Conservation (phyloP, 2,888 invertebrate genomes). For the Chloromyia formosa region DNA sequence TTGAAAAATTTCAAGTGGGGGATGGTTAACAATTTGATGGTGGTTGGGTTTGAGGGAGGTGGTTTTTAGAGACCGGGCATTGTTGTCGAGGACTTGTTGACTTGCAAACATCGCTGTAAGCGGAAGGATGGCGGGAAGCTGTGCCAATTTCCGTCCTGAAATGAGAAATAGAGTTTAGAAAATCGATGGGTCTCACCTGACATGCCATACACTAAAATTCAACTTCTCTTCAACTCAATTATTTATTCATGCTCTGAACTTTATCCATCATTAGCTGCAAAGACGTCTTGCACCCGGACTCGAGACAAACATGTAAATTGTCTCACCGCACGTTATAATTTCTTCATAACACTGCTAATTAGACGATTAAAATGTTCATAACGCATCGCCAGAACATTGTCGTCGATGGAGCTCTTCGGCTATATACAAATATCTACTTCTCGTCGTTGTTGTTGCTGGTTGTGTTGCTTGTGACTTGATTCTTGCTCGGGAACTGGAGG, state of each 20-base stretch:
- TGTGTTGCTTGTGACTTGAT: background rate
- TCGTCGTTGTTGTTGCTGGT: too few relatives aligned
- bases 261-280: constrained; percentile 1
- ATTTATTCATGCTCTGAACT: background rate
- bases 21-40: background rate
- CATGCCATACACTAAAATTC: too few relatives aligned
- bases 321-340: constrained; percentile 8
- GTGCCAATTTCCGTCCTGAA: too few relatives aligned
- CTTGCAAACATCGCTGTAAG: too few relatives aligned
- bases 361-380: constrained; percentile 34
- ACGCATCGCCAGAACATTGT: constrained; percentile 2
- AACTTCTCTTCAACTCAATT: background rate
- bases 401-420: background rate
- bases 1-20: constrained; percentile 38
- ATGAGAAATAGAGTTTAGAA: too few relatives aligned
- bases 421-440: too few relatives aligned
- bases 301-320: constrained; percentile 13
- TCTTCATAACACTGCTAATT: constrained; percentile 30
- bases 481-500: background rate
- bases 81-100: too few relatives aligned
- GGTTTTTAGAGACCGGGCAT: too few relatives aligned
- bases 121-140: too few relatives aligned
- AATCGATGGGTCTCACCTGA: too few relatives aligned
- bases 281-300: background rate
- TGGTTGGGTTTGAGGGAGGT: background rate